Conservation (phyloP, 2,888 invertebrate genomes). For the Thera obeliscata region DNA sequence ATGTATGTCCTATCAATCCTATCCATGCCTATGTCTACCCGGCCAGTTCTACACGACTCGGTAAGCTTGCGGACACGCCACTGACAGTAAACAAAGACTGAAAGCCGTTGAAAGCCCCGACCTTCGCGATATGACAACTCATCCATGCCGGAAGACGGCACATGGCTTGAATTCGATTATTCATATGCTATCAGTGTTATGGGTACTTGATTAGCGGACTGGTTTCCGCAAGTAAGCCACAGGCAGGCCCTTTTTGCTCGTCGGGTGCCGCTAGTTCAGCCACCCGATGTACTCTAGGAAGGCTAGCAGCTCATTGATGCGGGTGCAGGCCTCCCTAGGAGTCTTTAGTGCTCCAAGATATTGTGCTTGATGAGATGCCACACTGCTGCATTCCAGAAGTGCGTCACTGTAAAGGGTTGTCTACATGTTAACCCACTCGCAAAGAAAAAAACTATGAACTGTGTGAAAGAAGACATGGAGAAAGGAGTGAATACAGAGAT, state of each 20-base stretch:
- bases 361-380: too few species aligned
- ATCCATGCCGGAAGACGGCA: constrained; percentile 12
- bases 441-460: too few species aligned
- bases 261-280: too few species aligned
- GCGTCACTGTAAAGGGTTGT: neutral
- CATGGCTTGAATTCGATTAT: constrained; percentile 5
- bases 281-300: too few species aligned
- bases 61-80: neutral
- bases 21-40: neutral
- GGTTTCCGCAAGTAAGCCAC: too few species aligned
- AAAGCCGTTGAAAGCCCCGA: constrained; percentile 1
- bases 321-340: too few species aligned
- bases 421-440: neutral
- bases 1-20: neutral
- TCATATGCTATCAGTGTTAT: neutral
- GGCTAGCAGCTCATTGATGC: too few species aligned
- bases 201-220: neutral
- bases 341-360: too few species aligned
- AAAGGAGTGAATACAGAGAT: too few species aligned
- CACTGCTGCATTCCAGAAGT: too few species aligned
- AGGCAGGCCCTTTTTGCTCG: too few species aligned
- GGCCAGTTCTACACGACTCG: neutral
- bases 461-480: too few species aligned
- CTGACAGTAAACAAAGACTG: constrained; percentile 12
- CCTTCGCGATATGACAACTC: constrained; percentile 7